A percentile compares a stretch with the other conserved stretches of the same genome.
Evolutionary conservation across 1,140 invertebrate species (phyloP).

Genomic region (Pinna nobilis): DNA sequence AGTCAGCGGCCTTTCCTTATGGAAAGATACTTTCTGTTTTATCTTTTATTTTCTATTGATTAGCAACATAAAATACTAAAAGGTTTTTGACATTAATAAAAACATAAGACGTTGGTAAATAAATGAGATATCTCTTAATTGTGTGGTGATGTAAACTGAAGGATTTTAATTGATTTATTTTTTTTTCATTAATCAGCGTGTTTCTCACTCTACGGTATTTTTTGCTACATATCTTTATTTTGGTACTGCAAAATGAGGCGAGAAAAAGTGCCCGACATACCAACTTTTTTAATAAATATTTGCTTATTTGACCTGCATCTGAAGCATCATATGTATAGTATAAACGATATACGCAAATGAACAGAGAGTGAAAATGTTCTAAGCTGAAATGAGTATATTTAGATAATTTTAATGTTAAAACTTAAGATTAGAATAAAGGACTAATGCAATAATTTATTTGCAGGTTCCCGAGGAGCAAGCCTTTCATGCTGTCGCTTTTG

Average conservation of each 20-base stretch:
- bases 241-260: too few relatives aligned
- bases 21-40: neutral
- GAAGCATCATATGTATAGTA: neutral
- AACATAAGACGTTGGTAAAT: too few relatives aligned
- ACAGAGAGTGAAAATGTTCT: neutral
- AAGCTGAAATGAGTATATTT: neutral
- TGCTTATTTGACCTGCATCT: neutral
- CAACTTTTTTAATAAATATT: neutral
- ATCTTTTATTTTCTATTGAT: neutral
- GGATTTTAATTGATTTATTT: too few relatives aligned
- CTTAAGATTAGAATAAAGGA: neutral
- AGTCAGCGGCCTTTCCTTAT: neutral
- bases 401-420: neutral
- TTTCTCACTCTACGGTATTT: too few relatives aligned
- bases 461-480: conserved; percentile 41
- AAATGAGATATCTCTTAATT: too few relatives aligned
- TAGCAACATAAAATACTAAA: neutral
- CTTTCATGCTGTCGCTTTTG: conserved; percentile 54
- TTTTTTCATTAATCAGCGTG: too few relatives aligned
- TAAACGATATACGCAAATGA: neutral
- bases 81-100: too few relatives aligned
- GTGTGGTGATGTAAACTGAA: too few relatives aligned
- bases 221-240: too few relatives aligned
- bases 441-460: neutral
- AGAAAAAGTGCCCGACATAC: too few relatives aligned